phyloP scores from a whole-genome alignment of 1,140 invertebrate species.

The Philotrypesis tridentata region DNA sequence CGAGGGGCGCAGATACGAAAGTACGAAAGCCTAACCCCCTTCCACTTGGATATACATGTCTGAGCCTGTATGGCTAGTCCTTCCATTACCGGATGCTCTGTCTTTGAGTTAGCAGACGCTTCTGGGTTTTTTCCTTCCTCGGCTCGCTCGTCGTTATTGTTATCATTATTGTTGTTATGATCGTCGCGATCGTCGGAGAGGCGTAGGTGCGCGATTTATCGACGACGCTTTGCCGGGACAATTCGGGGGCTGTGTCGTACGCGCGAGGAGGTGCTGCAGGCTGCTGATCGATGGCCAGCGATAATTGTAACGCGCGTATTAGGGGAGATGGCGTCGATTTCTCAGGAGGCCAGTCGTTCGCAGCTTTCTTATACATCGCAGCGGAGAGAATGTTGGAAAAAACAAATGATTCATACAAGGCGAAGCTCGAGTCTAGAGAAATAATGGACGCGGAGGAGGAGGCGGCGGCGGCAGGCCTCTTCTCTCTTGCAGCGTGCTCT shows the following conservation, averaged over 20 bases:
- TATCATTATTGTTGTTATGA: background rate
- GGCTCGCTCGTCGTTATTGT: background rate
- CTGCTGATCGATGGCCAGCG: background rate
- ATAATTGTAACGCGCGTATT: conserved; percentile 19
- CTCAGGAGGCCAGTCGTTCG: background rate
- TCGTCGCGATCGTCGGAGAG: no score
- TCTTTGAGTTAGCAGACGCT: conserved; percentile 13
- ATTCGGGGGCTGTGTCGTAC: background rate
- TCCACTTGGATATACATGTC: background rate
- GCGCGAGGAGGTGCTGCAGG: no score
- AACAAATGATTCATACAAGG: no score
- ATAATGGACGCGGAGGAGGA: no score
- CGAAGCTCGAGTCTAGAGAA: no score
- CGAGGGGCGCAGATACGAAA: conserved; percentile 1
- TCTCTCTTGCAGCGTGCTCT: conserved; percentile 16
- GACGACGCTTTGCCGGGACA: background rate
- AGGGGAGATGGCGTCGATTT: conserved; percentile 3
- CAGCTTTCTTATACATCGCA: no score
- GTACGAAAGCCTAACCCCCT: no score
- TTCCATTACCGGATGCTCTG: conserved; percentile 10
- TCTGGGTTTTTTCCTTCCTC: background rate
- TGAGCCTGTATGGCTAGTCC: background rate
- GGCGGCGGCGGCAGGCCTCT: background rate
- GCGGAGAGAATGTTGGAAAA: no score
- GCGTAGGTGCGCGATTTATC: background rate